phyloP scores from a whole-genome alignment of 2,888 invertebrate genomes.

The Crocallis elinguaria region DNA sequence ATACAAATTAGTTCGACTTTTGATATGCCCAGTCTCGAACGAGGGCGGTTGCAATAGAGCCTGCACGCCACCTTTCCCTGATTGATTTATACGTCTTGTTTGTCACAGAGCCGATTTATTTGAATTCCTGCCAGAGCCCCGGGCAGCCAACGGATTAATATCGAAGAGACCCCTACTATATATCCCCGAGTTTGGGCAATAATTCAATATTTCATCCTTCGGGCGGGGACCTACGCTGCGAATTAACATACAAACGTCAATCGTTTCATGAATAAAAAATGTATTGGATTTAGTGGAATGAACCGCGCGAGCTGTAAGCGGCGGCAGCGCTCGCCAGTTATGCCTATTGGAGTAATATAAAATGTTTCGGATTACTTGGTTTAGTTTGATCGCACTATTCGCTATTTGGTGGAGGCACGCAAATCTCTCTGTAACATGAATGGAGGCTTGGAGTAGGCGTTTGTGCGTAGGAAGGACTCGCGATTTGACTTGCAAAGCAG shows the following conservation, averaged over 20 bases:
- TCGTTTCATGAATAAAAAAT: constrained; percentile 85
- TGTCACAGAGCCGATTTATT: constrained; percentile 84
- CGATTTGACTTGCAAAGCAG: constrained; percentile 27
- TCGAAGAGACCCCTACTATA: constrained; percentile 77
- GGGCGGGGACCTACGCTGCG: constrained; percentile 76
- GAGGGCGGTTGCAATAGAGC: constrained; percentile 70
- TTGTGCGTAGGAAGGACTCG: constrained; percentile 20
- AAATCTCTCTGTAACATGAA: constrained; percentile 48
- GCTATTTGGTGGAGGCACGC: constrained; percentile 55
- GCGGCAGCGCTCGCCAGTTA: constrained; percentile 63
- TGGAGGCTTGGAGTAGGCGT: constrained; percentile 17
- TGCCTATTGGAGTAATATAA: constrained; percentile 73
- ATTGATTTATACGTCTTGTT: constrained; percentile 86
- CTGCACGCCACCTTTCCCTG: constrained; percentile 80
- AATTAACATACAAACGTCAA: constrained; percentile 85
- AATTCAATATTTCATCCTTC: constrained; percentile 84
- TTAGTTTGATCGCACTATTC: constrained; percentile 59
- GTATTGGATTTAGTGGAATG: constrained; percentile 84
- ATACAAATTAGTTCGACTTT: constrained; percentile 78
- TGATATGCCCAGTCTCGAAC: constrained; percentile 60
- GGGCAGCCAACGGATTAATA: constrained; percentile 83
- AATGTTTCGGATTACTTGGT: constrained; percentile 63
- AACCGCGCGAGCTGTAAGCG: constrained; percentile 68
- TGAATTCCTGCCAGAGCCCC: constrained; percentile 82
- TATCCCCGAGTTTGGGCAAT: constrained; percentile 81